Conservation (phyloP, 1,140 invertebrate genomes). For the Magallana angulata region DNA sequence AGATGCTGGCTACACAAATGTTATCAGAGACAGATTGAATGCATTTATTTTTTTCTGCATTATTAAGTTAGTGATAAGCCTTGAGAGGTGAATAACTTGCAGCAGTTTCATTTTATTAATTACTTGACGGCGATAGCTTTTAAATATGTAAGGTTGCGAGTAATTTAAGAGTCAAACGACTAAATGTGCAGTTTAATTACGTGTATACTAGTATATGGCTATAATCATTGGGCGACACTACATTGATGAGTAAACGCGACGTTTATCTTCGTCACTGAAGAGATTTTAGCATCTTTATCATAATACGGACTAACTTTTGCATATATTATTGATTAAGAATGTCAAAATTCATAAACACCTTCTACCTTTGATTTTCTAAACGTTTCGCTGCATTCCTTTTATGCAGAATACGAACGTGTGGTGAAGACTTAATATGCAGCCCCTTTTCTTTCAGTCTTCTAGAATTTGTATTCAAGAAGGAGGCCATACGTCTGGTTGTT, state of each 20-base stretch:
- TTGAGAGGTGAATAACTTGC: background rate
- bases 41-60: slow-evolving; percentile 23
- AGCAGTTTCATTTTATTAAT: no score
- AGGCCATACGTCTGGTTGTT: background rate
- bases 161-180: background rate
- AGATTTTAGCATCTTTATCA: no score
- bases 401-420: no score
- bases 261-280: no score
- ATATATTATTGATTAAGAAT: no score
- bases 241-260: background rate
- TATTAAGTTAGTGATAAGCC: slow-evolving; percentile 11
- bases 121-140: background rate
- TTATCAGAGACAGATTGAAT: background rate
- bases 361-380: no score
- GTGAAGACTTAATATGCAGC: no score
- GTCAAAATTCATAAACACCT: no score
- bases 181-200: background rate
- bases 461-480: no score
- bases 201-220: background rate
- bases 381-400: no score
- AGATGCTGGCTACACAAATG: background rate
- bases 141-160: background rate
- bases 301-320: no score
- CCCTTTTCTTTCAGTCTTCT: no score
- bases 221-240: background rate